Base-by-base conservation (phyloP, 2,797 vertebrate genomes). In the Ctenopoma multispine region DNA sequence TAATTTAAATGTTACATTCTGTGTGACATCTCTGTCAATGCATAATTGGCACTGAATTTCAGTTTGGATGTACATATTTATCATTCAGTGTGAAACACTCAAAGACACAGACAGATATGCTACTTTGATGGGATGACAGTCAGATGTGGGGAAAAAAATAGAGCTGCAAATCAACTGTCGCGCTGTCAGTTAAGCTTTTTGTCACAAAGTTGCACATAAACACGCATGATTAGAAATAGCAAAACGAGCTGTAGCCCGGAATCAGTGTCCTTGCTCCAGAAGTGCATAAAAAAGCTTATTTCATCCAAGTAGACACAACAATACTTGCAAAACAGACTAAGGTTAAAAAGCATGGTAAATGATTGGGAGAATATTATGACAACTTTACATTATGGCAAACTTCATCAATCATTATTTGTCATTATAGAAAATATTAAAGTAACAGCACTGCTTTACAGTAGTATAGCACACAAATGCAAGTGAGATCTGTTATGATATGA, bases 101-200 rank as follows among this genome's bases (percentile, higher is more conserved):
- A 90, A 88, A 91, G 86, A 77, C 77, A 76, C 46, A 34, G 82
- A 90, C 87, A 88, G 85, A 90, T 87, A 88, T 79, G 79, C 41
- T 81, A 65, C 91, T 91, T 91, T 92, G 92, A 92, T 90, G 85
- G 80, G 72, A 75, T 88, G 91, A 90, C 90, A 92, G 87, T 87
- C 76, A 77, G 71, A 81, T 79, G 77, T 24, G 78, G 77, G 46
- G 24, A n/a, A 73, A 79, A 79, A 79, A 84, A 83, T 55, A 80
- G 81, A 81, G 80, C 81, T 53, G 78, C 82, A 88, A 90, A 91
- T 92, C 87, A 90, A 89, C 87, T 90, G 91, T 91, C 84, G 56
- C 48, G 21, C 87, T 92, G 91, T 90, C 90, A 90, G 74, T 90
- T 80, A 72, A 86, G 89, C 82, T 89, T 88, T 92, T 87, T 92